These are phyloP conservation scores for Momotus momota DNA, from an alignment of 2,797 vertebrate genomes.

Conservation along the genomic window DNA sequence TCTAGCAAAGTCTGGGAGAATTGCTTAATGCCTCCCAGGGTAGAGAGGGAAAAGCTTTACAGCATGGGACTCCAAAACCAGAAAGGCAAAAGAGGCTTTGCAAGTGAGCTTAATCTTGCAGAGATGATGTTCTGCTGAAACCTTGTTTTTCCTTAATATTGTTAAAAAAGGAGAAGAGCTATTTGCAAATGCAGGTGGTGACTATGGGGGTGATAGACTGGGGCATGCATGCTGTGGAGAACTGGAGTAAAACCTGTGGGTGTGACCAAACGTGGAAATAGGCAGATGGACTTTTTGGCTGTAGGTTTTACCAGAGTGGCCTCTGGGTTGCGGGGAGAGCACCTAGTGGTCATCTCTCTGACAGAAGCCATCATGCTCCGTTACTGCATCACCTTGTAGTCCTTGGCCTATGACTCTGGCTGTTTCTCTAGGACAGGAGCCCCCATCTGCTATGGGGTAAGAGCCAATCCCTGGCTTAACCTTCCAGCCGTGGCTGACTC, in stretches of 20 bases:
- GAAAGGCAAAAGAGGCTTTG: not conserved
- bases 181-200: not conserved
- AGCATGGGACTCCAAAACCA: not conserved
- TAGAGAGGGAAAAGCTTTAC: not conserved
- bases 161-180: not conserved
- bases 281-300: not conserved
- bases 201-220: not conserved
- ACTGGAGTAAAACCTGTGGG: not conserved
- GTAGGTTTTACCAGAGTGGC: not conserved
- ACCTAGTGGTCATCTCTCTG: not conserved
- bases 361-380: accelerated
- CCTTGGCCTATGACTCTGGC: not conserved
- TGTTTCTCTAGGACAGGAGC: not conserved
- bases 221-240: not conserved
- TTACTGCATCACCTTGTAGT: accelerated
- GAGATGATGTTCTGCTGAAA: not conserved
- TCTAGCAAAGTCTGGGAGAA: not conserved
- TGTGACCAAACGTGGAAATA: not conserved
- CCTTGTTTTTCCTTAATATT: not conserved
- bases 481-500: not conserved
- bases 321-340: not conserved
- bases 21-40: not conserved
- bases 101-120: not conserved
- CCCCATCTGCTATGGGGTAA: not conserved
- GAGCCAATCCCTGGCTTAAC: not conserved